A percentile compares a stretch with the other conserved stretches of the same genome.
Conservation (phyloP, 2,888 invertebrate genomes). For the Ditylenchus weischeri region DNA sequence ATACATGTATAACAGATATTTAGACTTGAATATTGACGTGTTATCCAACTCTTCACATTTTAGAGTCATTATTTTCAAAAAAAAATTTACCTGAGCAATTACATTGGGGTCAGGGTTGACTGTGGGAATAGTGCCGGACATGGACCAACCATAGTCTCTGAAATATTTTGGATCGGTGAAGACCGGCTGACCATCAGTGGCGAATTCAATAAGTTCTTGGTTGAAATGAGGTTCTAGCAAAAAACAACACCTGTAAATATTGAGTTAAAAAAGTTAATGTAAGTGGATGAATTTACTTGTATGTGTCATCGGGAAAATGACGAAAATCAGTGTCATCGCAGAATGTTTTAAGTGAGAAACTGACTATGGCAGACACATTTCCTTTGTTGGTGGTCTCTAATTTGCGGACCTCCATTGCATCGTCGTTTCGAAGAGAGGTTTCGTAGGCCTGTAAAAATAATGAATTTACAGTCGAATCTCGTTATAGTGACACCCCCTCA, state of each 20-base stretch:
- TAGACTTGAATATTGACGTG: not conserved
- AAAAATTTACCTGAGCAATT: constrained; percentile 41
- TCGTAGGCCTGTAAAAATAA: constrained; percentile 39
- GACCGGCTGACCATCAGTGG: constrained; percentile 51
- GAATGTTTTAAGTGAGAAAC: constrained; percentile 55
- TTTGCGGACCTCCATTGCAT: constrained; percentile 54
- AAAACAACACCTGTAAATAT: constrained; percentile 49
- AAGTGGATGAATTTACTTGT: constrained; percentile 39
- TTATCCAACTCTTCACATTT: no score
- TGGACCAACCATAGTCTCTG: constrained; percentile 57
- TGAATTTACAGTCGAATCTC: not conserved
- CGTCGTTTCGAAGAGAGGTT: constrained; percentile 54
- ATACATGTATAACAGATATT: no score
- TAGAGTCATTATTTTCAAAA: no score
- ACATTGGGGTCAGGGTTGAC: constrained; percentile 48
- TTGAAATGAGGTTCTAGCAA: constrained; percentile 50
- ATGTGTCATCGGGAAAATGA: constrained; percentile 55
- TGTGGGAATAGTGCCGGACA: constrained; percentile 50
- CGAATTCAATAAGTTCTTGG: constrained; percentile 52
- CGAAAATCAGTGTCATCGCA: constrained; percentile 57
- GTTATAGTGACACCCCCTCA: no score
- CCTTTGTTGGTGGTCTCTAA: constrained; percentile 50
- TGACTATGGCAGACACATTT: constrained; percentile 50
- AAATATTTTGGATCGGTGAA: constrained; percentile 58
- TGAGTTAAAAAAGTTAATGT: constrained; percentile 4